Evolutionary conservation across 2,113 vertebrate genomes (phyloP), one percentile per base, ranked within the genome.

Genomic region (Hippocampus zosterae): DNA sequence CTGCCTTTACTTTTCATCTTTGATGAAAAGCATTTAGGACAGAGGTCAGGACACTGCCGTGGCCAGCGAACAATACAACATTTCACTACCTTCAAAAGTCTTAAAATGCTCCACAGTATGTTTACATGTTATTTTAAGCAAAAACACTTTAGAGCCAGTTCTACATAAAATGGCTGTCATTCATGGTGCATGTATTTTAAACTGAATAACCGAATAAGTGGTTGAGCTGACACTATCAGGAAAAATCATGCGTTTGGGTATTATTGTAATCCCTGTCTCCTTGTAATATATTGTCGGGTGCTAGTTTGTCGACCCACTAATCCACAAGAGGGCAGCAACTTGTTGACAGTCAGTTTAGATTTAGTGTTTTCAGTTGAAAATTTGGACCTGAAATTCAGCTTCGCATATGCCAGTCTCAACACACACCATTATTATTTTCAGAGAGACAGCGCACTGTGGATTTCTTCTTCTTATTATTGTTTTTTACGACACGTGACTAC

Each of bases 301-400:
- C 74, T 37, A 2, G 70, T 73, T 71, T 77, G 6, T 15, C 73
- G 33, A 61, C 61, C 69, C 68, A 70, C 23, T 69, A 41, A 81
- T 77, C 81, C 85, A 85, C 81, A 78, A 85, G 85, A 71, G 81
- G 84, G 84, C 81, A 83, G 81, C 79, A 16, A 74, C 80, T 79
- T 80, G 65, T 86, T 68, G 53, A 75, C 40, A 46, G 76, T 37
- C 65, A 53, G 66, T 68, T 75, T 37, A 42, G 66, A 25, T 67
- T 75, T 37, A 42, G 70, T 64, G 55, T 56, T 70, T 50, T 16
- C n/a, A 78, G 55, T 48, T 41, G 29, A 70, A 70, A 48, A 44
- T 29, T 33, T 27, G 25, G 27, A 13, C 2, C 15, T 68, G 59
- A 75, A 44, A 66, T 44, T 57, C n/a, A 71, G 29, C 4, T n/a